These are phyloP conservation scores for Sebastes oblongus DNA, from an alignment of 2,797 vertebrate species.

Conservation along the genomic window DNA sequence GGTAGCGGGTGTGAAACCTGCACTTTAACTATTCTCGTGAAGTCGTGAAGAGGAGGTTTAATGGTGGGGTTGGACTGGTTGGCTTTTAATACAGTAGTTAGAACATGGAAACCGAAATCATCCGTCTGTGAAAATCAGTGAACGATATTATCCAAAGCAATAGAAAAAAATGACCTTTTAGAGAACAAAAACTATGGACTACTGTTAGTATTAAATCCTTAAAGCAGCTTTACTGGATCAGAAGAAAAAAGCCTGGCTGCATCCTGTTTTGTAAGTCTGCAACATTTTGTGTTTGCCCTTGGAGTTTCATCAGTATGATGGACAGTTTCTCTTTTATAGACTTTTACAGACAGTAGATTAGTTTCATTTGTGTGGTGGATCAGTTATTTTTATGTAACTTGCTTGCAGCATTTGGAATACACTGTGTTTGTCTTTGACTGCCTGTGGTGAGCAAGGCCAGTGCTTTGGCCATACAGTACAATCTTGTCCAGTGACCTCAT, in stretches of 20 bases:
- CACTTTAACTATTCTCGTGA: not conserved
- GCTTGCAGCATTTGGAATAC: not conserved
- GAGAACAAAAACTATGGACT: not conserved
- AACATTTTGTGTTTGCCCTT: not conserved
- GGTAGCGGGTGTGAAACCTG: slow-evolving; percentile 15
- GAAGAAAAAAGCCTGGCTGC: not conserved
- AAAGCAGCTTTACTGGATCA: slow-evolving; percentile 1
- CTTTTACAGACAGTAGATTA: not conserved
- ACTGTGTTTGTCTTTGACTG: not conserved
- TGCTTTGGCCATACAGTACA: not conserved
- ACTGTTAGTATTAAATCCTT: not conserved
- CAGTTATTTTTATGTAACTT: not conserved
- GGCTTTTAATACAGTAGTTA: not conserved
- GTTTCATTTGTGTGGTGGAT: not conserved
- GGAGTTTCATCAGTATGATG: not conserved
- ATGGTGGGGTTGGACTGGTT: not conserved
- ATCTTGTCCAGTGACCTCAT: not conserved
- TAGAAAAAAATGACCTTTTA: not conserved
- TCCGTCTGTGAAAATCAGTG: not conserved
- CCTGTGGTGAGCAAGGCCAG: not conserved
- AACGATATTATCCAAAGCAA: not conserved
- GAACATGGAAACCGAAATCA: not conserved
- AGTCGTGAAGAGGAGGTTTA: slow-evolving; percentile 13
- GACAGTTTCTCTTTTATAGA: not conserved
- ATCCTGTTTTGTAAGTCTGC: not conserved